These are phyloP conservation scores for Mesoclemmys tuberculata DNA, from an alignment of 2,113 vertebrate species.

Conservation along the genomic window DNA sequence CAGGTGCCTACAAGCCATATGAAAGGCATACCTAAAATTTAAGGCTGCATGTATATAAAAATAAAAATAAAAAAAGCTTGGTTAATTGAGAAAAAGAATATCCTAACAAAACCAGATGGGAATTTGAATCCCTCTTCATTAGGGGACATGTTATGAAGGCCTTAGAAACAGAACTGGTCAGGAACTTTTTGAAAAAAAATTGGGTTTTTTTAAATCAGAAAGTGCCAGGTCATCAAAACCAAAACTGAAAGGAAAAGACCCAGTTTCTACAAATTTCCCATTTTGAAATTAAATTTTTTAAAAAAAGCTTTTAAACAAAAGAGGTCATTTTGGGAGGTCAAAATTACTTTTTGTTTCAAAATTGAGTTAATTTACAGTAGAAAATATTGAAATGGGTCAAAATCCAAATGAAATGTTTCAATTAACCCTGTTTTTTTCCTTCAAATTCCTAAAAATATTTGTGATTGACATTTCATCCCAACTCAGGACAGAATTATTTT, in stretches of 20 bases:
- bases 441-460: too few relatives aligned
- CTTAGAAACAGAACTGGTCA: too few relatives aligned
- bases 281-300: neutral
- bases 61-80: neutral
- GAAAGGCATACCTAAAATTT: neutral
- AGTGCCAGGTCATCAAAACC: too few relatives aligned
- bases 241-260: neutral
- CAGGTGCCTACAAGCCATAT: neutral
- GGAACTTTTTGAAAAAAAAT: too few relatives aligned
- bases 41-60: too few relatives aligned
- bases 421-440: too few relatives aligned
- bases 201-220: too few relatives aligned
- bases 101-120: neutral
- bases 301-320: neutral
- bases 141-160: too few relatives aligned
- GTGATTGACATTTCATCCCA: neutral
- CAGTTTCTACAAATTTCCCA: neutral
- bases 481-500: neutral
- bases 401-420: neutral
- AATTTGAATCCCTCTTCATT: neutral
- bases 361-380: neutral
- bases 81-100: neutral
- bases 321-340: too few relatives aligned
- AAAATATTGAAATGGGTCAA: neutral
- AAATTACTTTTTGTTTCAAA: neutral